These are phyloP conservation scores for Scaptodrosophila lebanonensis DNA, from an alignment of 1,140 invertebrate species.

Conservation along the genomic window DNA sequence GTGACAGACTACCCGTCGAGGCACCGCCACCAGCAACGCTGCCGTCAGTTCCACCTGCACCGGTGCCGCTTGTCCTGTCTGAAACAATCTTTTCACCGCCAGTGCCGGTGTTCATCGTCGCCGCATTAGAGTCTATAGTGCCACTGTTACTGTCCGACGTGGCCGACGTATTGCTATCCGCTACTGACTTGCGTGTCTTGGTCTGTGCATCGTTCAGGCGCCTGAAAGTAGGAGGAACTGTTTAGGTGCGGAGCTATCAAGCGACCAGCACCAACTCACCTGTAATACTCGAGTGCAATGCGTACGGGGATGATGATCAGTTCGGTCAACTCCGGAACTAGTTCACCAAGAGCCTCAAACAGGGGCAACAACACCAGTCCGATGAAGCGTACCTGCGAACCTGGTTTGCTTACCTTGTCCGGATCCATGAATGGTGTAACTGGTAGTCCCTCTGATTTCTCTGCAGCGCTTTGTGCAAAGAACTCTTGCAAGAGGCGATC, in stretches of 20 bases:
- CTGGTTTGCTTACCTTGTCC: conserved; percentile 92
- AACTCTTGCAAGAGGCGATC: conserved; percentile 88
- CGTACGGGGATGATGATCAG: conserved; percentile 79
- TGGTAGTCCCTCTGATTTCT: conserved; percentile 89
- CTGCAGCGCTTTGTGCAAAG: conserved; percentile 89
- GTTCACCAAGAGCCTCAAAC: conserved; percentile 86
- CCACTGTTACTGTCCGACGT: conserved; percentile 77
- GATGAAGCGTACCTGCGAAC: conserved; percentile 91
- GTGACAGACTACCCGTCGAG: conserved; percentile 48
- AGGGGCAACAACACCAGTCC: conserved; percentile 89
- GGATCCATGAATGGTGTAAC: conserved; percentile 94
- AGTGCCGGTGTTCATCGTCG: conserved; percentile 42
- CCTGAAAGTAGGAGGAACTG: too few relatives aligned
- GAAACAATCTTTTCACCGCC: conserved; percentile 36
- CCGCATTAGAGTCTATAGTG: conserved; percentile 64
- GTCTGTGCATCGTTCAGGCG: conserved; percentile 73
- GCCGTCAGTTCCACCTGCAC: not conserved
- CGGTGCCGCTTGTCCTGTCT: conserved; percentile 23
- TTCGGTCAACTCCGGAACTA: conserved; percentile 83
- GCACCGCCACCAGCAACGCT: not conserved
- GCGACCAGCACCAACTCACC: too few relatives aligned
- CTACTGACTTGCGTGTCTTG: conserved; percentile 75
- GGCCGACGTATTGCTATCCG: conserved; percentile 82
- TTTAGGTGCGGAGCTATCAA: not conserved
- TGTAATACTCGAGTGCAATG: conserved; percentile 81